Evolutionary conservation across 2,888 invertebrate genomes (phyloP).

Genomic region (Trisateles emortualis): DNA sequence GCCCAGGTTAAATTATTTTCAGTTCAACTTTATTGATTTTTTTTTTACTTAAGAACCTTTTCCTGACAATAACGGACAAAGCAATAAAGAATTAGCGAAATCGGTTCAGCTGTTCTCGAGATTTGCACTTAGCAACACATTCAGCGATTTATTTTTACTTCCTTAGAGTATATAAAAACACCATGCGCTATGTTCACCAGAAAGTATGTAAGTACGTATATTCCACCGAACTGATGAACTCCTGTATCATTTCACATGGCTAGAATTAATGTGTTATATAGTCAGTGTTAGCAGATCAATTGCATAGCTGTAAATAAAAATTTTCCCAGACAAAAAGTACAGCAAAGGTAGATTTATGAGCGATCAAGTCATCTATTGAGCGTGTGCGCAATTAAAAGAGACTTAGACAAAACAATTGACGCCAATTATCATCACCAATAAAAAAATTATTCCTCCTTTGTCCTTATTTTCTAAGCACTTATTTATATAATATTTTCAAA

Average conservation of each 20-base stretch:
- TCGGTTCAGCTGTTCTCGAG: too few species aligned
- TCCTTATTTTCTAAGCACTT: slow-evolving; percentile 15
- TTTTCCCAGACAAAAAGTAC: slow-evolving; percentile 4
- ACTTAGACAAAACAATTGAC: slow-evolving; percentile 30
- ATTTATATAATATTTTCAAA: slow-evolving; percentile 25
- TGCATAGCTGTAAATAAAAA: neutral
- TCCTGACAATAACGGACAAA: too few species aligned
- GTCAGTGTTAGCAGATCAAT: neutral
- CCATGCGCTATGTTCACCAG: too few species aligned
- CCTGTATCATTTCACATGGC: neutral
- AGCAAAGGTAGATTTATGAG: slow-evolving; percentile 9
- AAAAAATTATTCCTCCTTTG: slow-evolving; percentile 20
- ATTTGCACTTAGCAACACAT: too few species aligned
- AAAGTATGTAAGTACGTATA: too few species aligned
- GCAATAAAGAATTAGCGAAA: too few species aligned
- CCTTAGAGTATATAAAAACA: too few species aligned
- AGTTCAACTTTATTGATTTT: too few species aligned
- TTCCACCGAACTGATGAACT: too few species aligned
- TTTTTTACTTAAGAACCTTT: too few species aligned
- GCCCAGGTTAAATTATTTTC: too few species aligned
- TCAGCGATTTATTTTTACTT: too few species aligned
- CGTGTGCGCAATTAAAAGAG: slow-evolving; percentile 16
- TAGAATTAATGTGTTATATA: neutral
- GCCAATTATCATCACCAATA: slow-evolving; percentile 34
- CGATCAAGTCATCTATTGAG: slow-evolving; percentile 4